Conservation (phyloP, 2,797 vertebrate species). For the Phyllotis vaccarum region DNA sequence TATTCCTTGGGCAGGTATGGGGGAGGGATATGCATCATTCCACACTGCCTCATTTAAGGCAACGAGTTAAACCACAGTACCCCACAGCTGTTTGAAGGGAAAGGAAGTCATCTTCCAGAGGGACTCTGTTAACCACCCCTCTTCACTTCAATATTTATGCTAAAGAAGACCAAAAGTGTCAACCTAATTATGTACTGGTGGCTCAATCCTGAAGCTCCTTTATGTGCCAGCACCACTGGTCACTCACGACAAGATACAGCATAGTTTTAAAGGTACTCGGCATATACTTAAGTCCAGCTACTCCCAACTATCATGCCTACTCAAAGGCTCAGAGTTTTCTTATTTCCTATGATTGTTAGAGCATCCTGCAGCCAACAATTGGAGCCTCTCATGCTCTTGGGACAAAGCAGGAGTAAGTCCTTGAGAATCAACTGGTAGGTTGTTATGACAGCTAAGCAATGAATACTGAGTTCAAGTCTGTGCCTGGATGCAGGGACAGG, state of each 20-base stretch:
- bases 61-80: background rate
- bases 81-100: background rate
- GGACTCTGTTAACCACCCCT: background rate
- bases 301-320: background rate
- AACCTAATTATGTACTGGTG: background rate
- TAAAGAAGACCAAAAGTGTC: slow-evolving; percentile 32
- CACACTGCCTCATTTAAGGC: background rate
- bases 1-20: background rate
- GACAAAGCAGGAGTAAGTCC: slow-evolving; percentile 30
- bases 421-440: slow-evolving; percentile 1
- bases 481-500: too few species aligned
- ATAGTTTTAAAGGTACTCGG: background rate
- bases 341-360: background rate
- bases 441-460: background rate
- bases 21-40: background rate
- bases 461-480: background rate
- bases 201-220: background rate
- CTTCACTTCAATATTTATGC: background rate
- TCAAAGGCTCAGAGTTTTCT: slow-evolving; percentile 23
- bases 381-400: rapidly evolving
- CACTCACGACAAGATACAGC: background rate
- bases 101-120: slow-evolving; percentile 17
- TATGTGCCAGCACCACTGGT: background rate
- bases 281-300: too few species aligned
- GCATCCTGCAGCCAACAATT: background rate